Conservation (phyloP, 2,113 vertebrate genomes). For the Furnarius figulus region DNA sequence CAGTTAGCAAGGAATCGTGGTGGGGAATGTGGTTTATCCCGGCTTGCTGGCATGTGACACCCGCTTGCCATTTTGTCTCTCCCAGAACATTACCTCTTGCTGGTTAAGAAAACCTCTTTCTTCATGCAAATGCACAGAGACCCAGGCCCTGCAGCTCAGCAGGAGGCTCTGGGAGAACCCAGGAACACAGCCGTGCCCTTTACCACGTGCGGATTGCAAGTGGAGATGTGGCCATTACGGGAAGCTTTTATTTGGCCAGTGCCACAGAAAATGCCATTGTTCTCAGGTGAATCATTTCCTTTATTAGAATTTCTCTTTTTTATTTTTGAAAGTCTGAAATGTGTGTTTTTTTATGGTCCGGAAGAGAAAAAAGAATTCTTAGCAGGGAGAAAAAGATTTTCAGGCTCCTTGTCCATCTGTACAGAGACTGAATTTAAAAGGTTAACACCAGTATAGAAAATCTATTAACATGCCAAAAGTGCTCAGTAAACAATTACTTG, state of each 20-base stretch:
- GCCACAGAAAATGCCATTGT: constrained; percentile 27
- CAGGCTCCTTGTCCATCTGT: constrained; percentile 44
- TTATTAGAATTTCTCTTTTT: constrained; percentile 2
- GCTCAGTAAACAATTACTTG: background rate
- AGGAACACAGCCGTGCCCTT: background rate
- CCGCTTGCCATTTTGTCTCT: background rate
- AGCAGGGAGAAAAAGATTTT: constrained; percentile 43
- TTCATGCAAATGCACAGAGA: background rate
- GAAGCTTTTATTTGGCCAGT: background rate
- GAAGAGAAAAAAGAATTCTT: constrained; percentile 46
- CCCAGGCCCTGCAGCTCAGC: background rate
- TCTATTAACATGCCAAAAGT: constrained; percentile 20
- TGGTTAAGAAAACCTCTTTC: constrained; percentile 12
- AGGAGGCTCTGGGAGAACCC: background rate
- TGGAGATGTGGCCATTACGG: background rate
- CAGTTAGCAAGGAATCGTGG: background rate
- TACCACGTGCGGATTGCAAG: background rate
- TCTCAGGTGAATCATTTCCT: background rate
- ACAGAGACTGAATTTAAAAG: constrained; percentile 60
- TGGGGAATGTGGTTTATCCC: background rate
- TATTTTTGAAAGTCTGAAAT: constrained; percentile 9
- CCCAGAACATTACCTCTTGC: background rate
- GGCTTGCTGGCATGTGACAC: background rate
- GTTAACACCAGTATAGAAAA: constrained; percentile 31
- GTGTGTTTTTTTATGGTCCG: background rate